A percentile compares a stretch with the other conserved stretches of the same genome.
Conservation (phyloP, 2,888 invertebrate genomes). For the Cybosia mesomella region DNA sequence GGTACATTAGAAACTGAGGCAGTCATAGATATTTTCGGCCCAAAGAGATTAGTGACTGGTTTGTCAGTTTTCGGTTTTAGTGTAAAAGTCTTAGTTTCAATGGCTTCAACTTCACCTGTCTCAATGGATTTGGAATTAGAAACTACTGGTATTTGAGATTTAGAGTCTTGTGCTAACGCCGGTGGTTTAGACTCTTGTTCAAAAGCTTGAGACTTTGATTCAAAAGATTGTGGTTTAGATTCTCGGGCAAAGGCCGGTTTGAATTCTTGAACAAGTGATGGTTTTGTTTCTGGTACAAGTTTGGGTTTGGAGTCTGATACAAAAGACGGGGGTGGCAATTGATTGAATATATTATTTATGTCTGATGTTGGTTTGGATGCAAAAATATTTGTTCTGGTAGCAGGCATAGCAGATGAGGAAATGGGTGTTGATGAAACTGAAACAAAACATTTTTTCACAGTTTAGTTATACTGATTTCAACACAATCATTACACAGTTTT, state of each 20-base stretch:
- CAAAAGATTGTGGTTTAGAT: conserved; percentile 17
- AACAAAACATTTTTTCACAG: conserved; percentile 12
- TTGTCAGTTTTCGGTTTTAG: conserved; percentile 61
- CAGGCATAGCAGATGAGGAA: conserved; percentile 52
- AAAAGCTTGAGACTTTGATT: conserved; percentile 27
- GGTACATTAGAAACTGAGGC: conserved; percentile 55
- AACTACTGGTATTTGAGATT: conserved; percentile 34
- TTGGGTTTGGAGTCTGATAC: conserved; percentile 39
- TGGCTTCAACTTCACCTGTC: conserved; percentile 71
- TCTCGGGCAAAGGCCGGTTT: conserved; percentile 27
- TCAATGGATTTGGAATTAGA: conserved; percentile 65
- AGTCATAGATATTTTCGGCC: conserved; percentile 59
- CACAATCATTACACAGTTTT: no score
- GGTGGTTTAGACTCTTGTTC: conserved; percentile 17
- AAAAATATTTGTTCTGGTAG: conserved; percentile 59
- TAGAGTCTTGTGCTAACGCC: conserved; percentile 26
- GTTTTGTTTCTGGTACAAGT: conserved; percentile 14
- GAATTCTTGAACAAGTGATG: conserved; percentile 21
- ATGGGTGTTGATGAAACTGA: conserved; percentile 36
- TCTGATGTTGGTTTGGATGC: conserved; percentile 71
- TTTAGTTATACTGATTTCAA: neutral
- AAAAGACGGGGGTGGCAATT: conserved; percentile 61
- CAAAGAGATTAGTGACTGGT: conserved; percentile 67
- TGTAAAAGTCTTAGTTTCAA: conserved; percentile 46
- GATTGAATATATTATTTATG: conserved; percentile 67